Base-by-base conservation (phyloP, 2,888 invertebrate genomes). In the Lycaena phlaeas region DNA sequence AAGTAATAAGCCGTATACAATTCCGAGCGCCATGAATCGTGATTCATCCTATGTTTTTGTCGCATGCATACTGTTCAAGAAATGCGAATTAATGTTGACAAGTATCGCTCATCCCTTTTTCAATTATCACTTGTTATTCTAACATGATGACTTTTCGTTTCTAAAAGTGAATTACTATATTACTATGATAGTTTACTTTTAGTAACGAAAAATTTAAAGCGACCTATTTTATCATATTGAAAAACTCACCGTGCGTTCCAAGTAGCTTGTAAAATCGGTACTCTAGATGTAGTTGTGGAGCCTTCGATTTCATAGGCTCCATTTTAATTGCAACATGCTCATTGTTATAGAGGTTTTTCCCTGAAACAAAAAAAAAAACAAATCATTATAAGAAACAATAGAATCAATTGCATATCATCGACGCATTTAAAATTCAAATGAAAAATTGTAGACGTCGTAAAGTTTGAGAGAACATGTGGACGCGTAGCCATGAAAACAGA, bases 281-380 rank as follows among this genome's bases (percentile, higher is more conserved):
- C 88, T 99, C 99, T 89, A 99, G 90, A 86, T 99, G 99, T 73
- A 99, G 89, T 88, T 99, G 99, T 52, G 99, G 99, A 72, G 99
- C 98, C 90, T 98, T 97, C 63, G 98, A 97, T 88, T 98, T 99
- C 97, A 99, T 98, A 67, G 97, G 97, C 90, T 99, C 99, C 96
- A 99, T 92, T 89, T 99, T 99, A 85, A 99, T 98, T 82, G 99
- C 99, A 86, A 99, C 98, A 89, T 99, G 98, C 89, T 99, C 99
- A 90, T 97, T 98, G 90, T 97, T 99, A 90, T 99, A 99, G 72
- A 99, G 90, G 88, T 99, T 99, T 90, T 98, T 99, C 61, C 98
- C 97, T 94, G 90, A 39, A 91, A 52, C 7, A 36, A 39, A 40
- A 25, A 38, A 15, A 27, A 27, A 15, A 31, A n/a, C n/a, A n/a